Evolutionary conservation across 2,797 vertebrate species (phyloP).

Genomic region (Linurgus olivaceus): DNA sequence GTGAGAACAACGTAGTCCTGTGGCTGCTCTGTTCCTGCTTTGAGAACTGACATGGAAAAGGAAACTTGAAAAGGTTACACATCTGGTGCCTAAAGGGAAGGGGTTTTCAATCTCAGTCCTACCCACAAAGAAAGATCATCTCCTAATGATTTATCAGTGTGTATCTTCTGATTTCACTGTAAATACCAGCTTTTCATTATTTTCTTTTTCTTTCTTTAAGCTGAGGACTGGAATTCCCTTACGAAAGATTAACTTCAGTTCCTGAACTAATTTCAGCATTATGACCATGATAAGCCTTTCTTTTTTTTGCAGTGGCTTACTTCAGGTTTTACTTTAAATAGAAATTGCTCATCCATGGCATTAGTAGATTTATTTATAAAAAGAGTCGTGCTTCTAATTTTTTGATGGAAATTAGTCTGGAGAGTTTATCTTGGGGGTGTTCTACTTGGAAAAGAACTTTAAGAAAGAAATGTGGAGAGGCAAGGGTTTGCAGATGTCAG

Average conservation of each 20-base stretch:
- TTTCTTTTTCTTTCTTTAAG: background rate
- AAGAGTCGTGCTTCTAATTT: background rate
- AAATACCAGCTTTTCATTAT: background rate
- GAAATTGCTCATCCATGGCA: background rate
- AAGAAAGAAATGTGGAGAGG: background rate
- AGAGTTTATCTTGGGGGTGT: background rate
- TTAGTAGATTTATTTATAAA: background rate
- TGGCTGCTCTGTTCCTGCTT: background rate
- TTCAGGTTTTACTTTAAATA: background rate
- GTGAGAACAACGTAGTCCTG: background rate
- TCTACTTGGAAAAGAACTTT: background rate
- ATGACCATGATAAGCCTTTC: background rate
- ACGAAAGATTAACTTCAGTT: background rate
- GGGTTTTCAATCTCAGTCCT: background rate
- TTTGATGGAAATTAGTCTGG: background rate
- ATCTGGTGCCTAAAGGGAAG: background rate
- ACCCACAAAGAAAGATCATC: background rate
- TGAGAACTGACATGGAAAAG: constrained; percentile 5
- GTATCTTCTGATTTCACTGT: background rate
- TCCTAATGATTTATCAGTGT: background rate
- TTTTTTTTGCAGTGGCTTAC: background rate
- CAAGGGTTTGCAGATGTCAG: background rate
- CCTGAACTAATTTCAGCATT: background rate
- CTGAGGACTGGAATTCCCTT: background rate
- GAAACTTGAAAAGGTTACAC: background rate